Conservation (phyloP, 2,888 invertebrate genomes). For the Suillia variegata region DNA sequence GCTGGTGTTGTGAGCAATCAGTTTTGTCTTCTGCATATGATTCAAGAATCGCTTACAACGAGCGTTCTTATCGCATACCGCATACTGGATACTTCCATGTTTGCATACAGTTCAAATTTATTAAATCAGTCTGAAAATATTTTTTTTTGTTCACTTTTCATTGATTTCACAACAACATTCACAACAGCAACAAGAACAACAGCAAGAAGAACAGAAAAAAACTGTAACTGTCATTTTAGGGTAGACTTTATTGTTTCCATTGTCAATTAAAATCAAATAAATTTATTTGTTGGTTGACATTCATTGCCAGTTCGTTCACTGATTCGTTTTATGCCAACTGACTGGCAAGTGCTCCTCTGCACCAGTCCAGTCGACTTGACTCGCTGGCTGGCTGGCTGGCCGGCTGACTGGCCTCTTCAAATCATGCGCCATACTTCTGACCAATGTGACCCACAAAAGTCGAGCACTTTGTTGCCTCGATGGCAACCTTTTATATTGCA, state of each 20-base stretch:
- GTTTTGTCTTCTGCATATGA: background rate
- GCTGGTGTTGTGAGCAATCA: background rate
- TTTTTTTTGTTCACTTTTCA: background rate
- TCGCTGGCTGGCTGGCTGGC: too few species aligned
- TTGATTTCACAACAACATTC: background rate
- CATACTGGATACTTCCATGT: background rate
- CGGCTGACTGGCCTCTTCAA: conserved; percentile 13
- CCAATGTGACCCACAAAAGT: conserved; percentile 2
- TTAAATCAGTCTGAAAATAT: conserved; percentile 6
- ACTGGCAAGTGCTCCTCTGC: conserved; percentile 1
- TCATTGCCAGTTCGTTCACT: conserved; percentile 30
- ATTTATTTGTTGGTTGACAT: conserved; percentile 51
- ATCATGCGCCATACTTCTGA: conserved; percentile 2
- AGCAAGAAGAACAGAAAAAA: background rate
- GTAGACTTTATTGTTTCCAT: conserved; percentile 41
- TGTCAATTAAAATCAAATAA: conserved; percentile 56
- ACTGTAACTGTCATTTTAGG: conserved; percentile 16
- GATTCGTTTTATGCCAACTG: conserved; percentile 19
- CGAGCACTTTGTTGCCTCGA: conserved; percentile 9
- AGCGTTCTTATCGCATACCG: too few species aligned
- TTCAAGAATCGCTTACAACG: too few species aligned
- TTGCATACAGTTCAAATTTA: conserved; percentile 7
- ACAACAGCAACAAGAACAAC: background rate
- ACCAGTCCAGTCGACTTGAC: conserved; percentile 11
- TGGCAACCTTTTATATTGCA: conserved; percentile 37